phyloP scores from a whole-genome alignment of 2,113 vertebrate species.

The Urocolius indicus region DNA sequence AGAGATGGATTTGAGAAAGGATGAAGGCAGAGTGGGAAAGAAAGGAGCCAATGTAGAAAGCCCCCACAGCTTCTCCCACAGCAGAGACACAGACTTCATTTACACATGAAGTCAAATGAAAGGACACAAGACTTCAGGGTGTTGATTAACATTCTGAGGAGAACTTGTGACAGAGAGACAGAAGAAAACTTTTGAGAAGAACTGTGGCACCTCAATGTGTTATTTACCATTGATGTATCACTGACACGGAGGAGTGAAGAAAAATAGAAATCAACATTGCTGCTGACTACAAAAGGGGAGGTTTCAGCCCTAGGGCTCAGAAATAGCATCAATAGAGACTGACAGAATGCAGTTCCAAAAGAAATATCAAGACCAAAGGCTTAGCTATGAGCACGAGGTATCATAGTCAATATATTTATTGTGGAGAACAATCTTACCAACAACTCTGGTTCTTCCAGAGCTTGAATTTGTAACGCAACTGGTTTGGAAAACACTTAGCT shows the following conservation, averaged over 20 bases:
- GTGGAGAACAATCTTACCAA: fast-evolving
- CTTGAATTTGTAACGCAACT: background rate
- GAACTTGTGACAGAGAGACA: background rate
- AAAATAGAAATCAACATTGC: background rate
- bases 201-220: background rate
- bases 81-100: background rate
- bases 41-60: background rate
- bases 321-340: background rate
- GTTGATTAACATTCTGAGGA: background rate
- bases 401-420: background rate
- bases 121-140: background rate
- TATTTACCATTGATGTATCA: background rate
- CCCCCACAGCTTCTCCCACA: background rate
- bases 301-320: background rate
- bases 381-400: background rate
- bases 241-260: background rate
- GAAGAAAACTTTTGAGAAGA: background rate
- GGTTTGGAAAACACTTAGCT: background rate
- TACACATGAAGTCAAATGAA: background rate
- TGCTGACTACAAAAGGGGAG: background rate
- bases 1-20: background rate
- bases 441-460: background rate
- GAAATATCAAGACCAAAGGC: background rate
- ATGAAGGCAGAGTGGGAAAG: background rate
- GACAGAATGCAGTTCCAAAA: background rate